Evolutionary conservation across 1,140 invertebrate species (phyloP).

Genomic region (Phortica variegata): DNA sequence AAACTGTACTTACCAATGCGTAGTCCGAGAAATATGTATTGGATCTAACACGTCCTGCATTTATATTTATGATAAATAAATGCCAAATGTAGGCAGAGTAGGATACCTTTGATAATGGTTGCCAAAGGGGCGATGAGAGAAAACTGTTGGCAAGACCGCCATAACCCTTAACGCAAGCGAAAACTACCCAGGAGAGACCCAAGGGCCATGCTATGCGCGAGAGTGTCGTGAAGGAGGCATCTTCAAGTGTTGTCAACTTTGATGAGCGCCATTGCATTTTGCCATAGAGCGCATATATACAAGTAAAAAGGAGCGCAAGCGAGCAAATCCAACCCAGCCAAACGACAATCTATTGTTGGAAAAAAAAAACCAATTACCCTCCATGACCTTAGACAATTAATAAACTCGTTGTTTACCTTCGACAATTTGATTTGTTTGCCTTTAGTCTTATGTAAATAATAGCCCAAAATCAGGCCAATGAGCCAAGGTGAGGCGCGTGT

Average conservation of each 20-base stretch:
- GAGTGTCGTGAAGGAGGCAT: constrained; percentile 65
- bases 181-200: constrained; percentile 68
- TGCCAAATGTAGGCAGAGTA: constrained; percentile 61
- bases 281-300: constrained; percentile 37
- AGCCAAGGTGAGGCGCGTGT: constrained; percentile 38
- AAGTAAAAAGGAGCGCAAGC: constrained; percentile 27
- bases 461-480: constrained; percentile 34
- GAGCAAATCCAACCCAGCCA: constrained; percentile 41
- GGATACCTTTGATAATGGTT: constrained; percentile 58
- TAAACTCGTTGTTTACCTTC: neutral
- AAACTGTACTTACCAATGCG: constrained; percentile 25
- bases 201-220: constrained; percentile 65
- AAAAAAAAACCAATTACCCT: no score
- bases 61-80: constrained; percentile 36
- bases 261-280: constrained; percentile 28
- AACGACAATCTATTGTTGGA: neutral
- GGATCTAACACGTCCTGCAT: constrained; percentile 15
- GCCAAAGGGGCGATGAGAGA: constrained; percentile 59
- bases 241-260: constrained; percentile 41
- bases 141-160: constrained; percentile 63
- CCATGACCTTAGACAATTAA: no score
- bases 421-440: constrained; percentile 16
- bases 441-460: constrained; percentile 27
- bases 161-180: constrained; percentile 66
- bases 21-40: constrained; percentile 32